Conservation (phyloP, 2,113 vertebrate species). For the Echinops telfairi region DNA sequence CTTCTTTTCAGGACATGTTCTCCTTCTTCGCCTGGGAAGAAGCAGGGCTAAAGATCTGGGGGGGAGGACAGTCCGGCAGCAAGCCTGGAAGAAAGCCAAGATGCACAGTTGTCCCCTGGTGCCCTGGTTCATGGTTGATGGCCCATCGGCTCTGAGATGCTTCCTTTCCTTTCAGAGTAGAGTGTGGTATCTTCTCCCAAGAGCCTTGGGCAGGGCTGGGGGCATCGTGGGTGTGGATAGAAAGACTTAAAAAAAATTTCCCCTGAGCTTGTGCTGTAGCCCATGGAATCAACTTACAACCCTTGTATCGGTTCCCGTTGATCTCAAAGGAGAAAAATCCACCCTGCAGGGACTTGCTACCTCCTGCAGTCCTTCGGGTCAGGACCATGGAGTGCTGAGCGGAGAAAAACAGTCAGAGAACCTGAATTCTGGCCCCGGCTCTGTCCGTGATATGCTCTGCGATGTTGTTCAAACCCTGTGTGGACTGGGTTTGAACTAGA, state of each 20-base stretch:
- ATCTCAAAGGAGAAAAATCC: conserved; percentile 14
- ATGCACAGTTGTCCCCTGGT: neutral
- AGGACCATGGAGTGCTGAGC: neutral
- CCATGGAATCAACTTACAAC: neutral
- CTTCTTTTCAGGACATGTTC: neutral
- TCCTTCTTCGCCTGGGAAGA: neutral
- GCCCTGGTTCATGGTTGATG: neutral
- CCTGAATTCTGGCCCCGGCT: neutral
- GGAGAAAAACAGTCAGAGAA: neutral
- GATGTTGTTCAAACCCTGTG: neutral
- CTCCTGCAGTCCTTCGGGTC: neutral
- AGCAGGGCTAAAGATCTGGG: neutral
- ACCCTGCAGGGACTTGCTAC: neutral
- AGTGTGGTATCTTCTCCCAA: neutral
- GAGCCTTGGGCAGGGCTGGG: neutral
- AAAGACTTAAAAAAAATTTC: neutral
- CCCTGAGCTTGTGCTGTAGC: neutral
- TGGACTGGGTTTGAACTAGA: neutral
- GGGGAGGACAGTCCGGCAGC: neutral
- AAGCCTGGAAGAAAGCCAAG: neutral
- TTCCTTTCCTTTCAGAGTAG: neutral
- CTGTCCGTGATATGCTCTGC: conserved; percentile 12
- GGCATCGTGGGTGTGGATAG: neutral
- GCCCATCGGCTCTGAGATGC: neutral
- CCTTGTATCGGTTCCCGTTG: neutral